A percentile compares a stretch with the other conserved stretches of the same genome.
Conservation (phyloP, 2,888 invertebrate species). For the Sminthurinus aureus region DNA sequence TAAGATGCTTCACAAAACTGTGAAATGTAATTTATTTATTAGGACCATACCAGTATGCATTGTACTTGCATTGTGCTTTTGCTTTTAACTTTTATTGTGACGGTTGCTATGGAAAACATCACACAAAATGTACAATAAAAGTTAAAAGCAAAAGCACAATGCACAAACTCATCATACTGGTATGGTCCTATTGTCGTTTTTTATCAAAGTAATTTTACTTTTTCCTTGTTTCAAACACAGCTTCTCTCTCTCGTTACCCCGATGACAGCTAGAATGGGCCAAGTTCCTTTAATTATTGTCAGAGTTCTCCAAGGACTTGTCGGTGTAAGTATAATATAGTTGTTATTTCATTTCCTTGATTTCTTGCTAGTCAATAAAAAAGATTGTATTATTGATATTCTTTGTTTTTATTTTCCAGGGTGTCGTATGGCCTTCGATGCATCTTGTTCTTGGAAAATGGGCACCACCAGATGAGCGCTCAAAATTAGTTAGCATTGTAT, state of each 20-base stretch:
- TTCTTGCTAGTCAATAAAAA: background rate
- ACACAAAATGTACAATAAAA: too few relatives aligned
- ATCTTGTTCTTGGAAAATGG: slow-evolving; percentile 61
- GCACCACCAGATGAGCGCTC: slow-evolving; percentile 61
- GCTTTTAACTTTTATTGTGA: too few relatives aligned
- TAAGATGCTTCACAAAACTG: too few relatives aligned
- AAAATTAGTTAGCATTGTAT: slow-evolving; percentile 60
- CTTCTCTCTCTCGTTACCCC: slow-evolving; percentile 84
- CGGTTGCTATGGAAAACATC: too few relatives aligned
- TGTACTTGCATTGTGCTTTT: too few relatives aligned
- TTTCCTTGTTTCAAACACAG: too few relatives aligned
- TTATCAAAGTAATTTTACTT: too few relatives aligned
- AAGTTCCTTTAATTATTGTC: slow-evolving; percentile 75
- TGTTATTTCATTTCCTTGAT: background rate
- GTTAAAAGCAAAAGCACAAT: too few relatives aligned
- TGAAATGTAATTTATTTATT: too few relatives aligned
- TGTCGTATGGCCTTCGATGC: slow-evolving; percentile 55
- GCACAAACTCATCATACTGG: too few relatives aligned
- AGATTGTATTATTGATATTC: background rate
- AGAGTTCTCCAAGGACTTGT: slow-evolving; percentile 83
- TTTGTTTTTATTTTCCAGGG: slow-evolving; percentile 62
- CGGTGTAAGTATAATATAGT: slow-evolving; percentile 65
- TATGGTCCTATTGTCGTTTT: too few relatives aligned
- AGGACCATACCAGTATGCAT: too few relatives aligned
- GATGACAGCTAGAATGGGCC: slow-evolving; percentile 75